Evolutionary conservation across 1,140 invertebrate genomes (phyloP).

Genomic region (Globodera rostochiensis): DNA sequence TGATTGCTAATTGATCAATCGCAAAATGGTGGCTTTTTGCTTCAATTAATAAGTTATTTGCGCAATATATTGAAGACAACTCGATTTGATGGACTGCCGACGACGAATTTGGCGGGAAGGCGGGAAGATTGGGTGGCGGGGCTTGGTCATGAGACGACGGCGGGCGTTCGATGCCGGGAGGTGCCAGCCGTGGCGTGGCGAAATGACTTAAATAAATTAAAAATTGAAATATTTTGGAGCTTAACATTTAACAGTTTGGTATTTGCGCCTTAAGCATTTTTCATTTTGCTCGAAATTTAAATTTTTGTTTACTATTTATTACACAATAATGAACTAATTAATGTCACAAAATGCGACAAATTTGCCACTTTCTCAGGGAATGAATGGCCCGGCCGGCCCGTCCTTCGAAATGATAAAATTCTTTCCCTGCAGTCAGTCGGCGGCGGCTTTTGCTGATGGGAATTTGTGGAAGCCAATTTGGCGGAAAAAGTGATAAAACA

Average conservation of each 20-base stretch:
- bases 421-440: background rate
- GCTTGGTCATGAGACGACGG: background rate
- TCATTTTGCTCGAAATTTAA: background rate
- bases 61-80: no score
- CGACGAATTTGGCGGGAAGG: background rate
- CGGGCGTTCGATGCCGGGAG: background rate
- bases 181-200: background rate
- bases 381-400: background rate
- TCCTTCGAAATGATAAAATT: background rate
- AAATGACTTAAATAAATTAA: background rate
- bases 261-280: background rate
- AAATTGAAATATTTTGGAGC: background rate
- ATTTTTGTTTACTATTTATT: background rate
- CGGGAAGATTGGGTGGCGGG: background rate
- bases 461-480: conserved; percentile 15
- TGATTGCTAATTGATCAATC: background rate
- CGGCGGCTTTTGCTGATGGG: background rate
- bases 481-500: background rate
- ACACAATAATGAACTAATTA: conserved; percentile 1
- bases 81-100: background rate
- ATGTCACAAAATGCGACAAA: background rate
- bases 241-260: background rate
- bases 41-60: background rate
- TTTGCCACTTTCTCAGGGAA: conserved; percentile 15
- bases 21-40: background rate